Conservation (phyloP, 2,113 vertebrate species). For the Podarcis muralis region DNA sequence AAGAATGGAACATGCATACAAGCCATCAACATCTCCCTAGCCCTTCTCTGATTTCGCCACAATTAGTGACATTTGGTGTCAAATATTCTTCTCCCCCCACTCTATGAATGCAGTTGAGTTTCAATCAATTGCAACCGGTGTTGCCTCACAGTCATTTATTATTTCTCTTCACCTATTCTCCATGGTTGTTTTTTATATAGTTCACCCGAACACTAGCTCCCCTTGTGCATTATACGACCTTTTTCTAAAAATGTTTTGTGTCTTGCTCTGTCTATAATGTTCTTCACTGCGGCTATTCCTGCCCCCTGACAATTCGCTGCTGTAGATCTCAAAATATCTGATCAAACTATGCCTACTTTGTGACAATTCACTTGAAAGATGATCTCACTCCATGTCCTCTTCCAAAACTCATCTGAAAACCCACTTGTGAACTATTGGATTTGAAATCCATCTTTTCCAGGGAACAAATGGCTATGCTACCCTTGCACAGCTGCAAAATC, state of each 20-base stretch:
- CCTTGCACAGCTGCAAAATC: constrained; percentile 12
- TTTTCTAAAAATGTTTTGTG: not conserved
- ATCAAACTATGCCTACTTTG: constrained; percentile 39
- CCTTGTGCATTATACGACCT: not conserved
- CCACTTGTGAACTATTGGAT: constrained; percentile 28
- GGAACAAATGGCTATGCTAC: constrained; percentile 37
- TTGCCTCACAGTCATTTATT: not conserved
- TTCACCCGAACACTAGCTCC: not conserved
- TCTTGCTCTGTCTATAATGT: not conserved
- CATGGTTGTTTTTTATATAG: not conserved
- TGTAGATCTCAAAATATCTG: constrained; percentile 21
- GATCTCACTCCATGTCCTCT: constrained; percentile 8
- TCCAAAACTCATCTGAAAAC: constrained; percentile 39
- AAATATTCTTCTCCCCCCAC: not conserved
- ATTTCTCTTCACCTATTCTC: not conserved
- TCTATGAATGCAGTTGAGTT: not conserved
- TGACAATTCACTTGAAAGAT: constrained; percentile 6
- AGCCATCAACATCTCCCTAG: not conserved
- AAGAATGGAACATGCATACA: not conserved
- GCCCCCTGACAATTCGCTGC: constrained; percentile 20
- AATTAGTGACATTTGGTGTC: not conserved
- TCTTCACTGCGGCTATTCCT: constrained; percentile 16
- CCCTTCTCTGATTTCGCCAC: not conserved
- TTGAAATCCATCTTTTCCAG: constrained; percentile 39
- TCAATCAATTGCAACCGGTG: not conserved